Evolutionary conservation across 2,113 vertebrate species (phyloP).

Genomic region (Bolborhynchus lineola): DNA sequence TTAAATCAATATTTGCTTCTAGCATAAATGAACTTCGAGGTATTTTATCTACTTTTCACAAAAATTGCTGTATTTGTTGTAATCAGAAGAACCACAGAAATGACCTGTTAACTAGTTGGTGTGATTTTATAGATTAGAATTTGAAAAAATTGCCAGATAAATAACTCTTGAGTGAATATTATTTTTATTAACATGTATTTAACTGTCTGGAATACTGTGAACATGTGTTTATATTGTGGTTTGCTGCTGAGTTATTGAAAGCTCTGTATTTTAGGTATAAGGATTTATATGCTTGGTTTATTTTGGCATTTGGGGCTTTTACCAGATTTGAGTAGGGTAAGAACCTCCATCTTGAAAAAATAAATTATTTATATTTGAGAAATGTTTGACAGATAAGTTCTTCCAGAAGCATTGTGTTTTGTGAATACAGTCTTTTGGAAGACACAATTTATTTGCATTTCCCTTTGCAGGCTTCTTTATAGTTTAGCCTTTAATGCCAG

Average conservation of each 20-base stretch:
- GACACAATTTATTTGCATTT: not conserved
- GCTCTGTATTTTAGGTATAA: not conserved
- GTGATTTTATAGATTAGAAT: not conserved
- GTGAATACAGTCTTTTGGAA: not conserved
- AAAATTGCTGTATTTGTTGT: not conserved
- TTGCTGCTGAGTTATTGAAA: not conserved
- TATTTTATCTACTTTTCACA: not conserved
- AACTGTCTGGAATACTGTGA: not conserved
- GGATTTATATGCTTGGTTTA: not conserved
- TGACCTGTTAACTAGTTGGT: not conserved
- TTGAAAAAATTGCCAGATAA: not conserved
- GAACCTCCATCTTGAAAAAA: not conserved
- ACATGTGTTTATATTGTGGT: not conserved
- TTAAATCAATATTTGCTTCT: not conserved
- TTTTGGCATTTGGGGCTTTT: not conserved
- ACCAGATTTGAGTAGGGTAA: not conserved
- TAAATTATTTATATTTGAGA: not conserved
- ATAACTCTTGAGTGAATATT: not conserved
- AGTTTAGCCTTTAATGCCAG: slow-evolving; percentile 97
- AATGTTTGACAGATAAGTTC: not conserved
- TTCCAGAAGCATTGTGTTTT: not conserved
- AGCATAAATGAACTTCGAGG: not conserved
- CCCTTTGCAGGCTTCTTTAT: slow-evolving; percentile 89
- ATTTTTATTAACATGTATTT: not conserved
- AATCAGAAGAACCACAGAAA: not conserved